Conservation (phyloP, 2,113 vertebrate genomes). For the Mastomys coucha region DNA sequence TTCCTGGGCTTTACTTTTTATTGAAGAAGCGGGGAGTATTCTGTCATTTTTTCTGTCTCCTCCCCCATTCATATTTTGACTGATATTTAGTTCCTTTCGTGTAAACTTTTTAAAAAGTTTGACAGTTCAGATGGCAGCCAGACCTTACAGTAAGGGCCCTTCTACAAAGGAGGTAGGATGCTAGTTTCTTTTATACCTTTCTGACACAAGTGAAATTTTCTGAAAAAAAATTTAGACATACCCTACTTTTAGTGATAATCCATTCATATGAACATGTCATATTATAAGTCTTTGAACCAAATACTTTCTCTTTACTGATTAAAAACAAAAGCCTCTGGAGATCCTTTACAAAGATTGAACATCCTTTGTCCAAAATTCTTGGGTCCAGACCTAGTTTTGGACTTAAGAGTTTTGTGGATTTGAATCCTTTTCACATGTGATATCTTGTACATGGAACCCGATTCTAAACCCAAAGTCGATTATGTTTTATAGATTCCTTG, state of each 20-base stretch:
- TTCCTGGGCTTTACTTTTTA: neutral
- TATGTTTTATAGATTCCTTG: neutral
- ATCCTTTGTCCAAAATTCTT: neutral
- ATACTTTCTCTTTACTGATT: constrained; percentile 16
- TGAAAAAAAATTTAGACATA: neutral
- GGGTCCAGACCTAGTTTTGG: neutral
- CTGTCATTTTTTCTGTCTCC: constrained; percentile 20
- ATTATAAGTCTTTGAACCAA: constrained; percentile 40
- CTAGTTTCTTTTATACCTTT: constrained; percentile 33
- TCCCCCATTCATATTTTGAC: neutral
- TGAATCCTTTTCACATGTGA: neutral
- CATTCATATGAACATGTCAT: constrained; percentile 1
- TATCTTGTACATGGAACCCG: neutral
- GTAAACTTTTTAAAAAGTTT: neutral
- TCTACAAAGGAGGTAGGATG: constrained; percentile 27
- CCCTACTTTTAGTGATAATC: constrained; percentile 26
- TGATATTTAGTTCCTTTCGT: neutral
- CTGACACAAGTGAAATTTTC: constrained; percentile 1
- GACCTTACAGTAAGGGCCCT: neutral
- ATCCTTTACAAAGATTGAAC: neutral
- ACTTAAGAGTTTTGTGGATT: neutral
- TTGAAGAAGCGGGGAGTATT: neutral
- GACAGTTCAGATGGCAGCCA: neutral
- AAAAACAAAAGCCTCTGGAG: constrained; percentile 13
- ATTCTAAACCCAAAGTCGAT: neutral